A percentile compares a stretch with the other conserved stretches of the same genome.
Conservation (phyloP, 2,888 invertebrate species). For the Hyposoter dolosus region DNA sequence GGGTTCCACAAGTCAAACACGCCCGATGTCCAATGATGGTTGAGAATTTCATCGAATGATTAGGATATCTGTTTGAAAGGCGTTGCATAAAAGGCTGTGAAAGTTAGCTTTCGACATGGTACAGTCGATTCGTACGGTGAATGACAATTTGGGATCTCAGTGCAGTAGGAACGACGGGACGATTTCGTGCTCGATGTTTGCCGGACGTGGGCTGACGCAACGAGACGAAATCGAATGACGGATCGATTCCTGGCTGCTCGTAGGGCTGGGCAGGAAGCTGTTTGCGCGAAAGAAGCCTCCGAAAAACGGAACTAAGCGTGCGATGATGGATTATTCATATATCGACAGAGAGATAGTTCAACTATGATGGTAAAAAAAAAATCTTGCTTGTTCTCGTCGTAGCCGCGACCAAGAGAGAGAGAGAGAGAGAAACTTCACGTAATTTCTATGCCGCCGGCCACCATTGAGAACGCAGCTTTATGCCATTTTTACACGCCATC, state of each 20-base stretch:
- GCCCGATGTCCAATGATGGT: slow-evolving; percentile 44
- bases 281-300: slow-evolving; percentile 51
- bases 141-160: slow-evolving; percentile 57
- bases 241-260: slow-evolving; percentile 78
- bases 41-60: slow-evolving; percentile 46
- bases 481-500: slow-evolving; percentile 68
- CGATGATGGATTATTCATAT: slow-evolving; percentile 82
- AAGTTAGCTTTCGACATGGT: slow-evolving; percentile 34
- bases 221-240: slow-evolving; percentile 81
- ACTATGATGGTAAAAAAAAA: slow-evolving; percentile 56
- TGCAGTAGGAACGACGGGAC: slow-evolving; percentile 60
- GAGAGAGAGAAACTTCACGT: slow-evolving; percentile 16
- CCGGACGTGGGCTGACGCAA: slow-evolving; percentile 75
- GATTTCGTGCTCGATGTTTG: slow-evolving; percentile 61
- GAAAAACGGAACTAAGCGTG: slow-evolving; percentile 78
- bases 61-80: slow-evolving; percentile 54
- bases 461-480: slow-evolving; percentile 67
- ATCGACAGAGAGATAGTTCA: slow-evolving; percentile 73
- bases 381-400: slow-evolving; percentile 48
- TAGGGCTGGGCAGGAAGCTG: slow-evolving; percentile 41
- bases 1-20: slow-evolving; percentile 12
- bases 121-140: slow-evolving; percentile 41
- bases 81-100: slow-evolving; percentile 16
- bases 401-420: slow-evolving; percentile 33
- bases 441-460: slow-evolving; percentile 26